Evolutionary conservation across 2,113 vertebrate species (phyloP).

Genomic region (Neogale vison): DNA sequence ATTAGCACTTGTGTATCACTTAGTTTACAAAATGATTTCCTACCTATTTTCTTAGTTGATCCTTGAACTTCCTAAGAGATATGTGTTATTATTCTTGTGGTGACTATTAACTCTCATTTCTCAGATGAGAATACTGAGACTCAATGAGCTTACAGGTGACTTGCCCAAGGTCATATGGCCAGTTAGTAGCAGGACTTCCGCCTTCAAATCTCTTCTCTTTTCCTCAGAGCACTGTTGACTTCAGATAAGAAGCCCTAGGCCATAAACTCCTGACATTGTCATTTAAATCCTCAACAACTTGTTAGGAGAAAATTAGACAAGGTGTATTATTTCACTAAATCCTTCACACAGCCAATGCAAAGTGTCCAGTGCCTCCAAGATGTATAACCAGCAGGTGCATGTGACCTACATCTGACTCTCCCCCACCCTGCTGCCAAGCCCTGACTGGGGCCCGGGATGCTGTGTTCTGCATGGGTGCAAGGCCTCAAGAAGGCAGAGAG

Average conservation of each 20-base stretch:
- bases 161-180: neutral
- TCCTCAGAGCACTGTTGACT: neutral
- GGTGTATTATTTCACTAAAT: neutral
- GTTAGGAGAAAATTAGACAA: neutral
- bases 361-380: neutral
- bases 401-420: neutral
- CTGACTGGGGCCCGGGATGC: neutral
- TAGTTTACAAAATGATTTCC: neutral
- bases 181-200: neutral
- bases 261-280: neutral
- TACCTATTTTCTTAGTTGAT: neutral
- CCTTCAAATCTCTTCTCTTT: neutral
- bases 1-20: neutral
- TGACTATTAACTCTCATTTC: neutral
- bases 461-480: neutral
- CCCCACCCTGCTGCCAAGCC: too few species aligned
- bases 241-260: neutral
- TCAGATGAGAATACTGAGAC: neutral
- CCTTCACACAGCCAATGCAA: neutral
- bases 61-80: neutral
- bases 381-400: neutral
- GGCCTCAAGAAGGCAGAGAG: neutral
- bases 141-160: neutral
- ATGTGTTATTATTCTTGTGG: neutral
- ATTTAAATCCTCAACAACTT: neutral